These are phyloP conservation scores for Oxyteleia sp. DNA, from an alignment of 2,888 invertebrate genomes.

Conservation along the genomic window DNA sequence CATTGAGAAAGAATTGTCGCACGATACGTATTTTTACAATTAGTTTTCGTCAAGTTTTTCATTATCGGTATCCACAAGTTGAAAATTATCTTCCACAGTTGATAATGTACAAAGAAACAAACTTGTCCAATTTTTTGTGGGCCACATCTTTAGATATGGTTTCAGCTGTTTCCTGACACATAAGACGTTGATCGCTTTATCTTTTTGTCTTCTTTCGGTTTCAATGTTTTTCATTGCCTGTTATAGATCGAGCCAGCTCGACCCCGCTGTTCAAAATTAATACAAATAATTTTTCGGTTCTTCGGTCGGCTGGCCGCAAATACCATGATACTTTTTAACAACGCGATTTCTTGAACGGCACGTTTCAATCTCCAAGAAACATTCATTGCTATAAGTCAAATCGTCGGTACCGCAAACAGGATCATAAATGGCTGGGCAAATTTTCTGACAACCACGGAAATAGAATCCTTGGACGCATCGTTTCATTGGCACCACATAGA, in stretches of 20 bases:
- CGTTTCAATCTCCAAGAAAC: slow-evolving; percentile 96
- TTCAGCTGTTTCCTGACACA: not conserved
- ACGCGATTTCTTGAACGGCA: slow-evolving; percentile 94
- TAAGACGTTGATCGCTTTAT: not conserved
- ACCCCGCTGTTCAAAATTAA: slow-evolving; percentile 83
- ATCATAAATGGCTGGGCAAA: slow-evolving; percentile 95
- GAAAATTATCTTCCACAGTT: slow-evolving; percentile 16
- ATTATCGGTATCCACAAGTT: not conserved
- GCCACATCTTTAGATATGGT: slow-evolving; percentile 4
- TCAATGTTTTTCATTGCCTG: not conserved
- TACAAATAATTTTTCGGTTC: slow-evolving; percentile 96
- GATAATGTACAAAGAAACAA: slow-evolving; percentile 5
- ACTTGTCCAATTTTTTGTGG: slow-evolving; percentile 10
- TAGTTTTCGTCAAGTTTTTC: not conserved
- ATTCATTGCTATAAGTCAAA: slow-evolving; percentile 97
- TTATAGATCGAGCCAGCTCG: slow-evolving; percentile 66
- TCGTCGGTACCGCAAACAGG: slow-evolving; percentile 97
- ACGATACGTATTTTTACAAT: slow-evolving; percentile 13
- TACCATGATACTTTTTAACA: slow-evolving; percentile 93
- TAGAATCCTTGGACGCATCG: slow-evolving; percentile 95
- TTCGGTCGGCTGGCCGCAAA: slow-evolving; percentile 94
- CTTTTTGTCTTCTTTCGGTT: not conserved
- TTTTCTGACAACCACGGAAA: slow-evolving; percentile 95
- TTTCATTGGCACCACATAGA: slow-evolving; percentile 96
- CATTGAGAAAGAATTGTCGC: slow-evolving; percentile 16